Percentiles rank a stretch among this genome's conserved stretches.
Evolutionary conservation across 2,113 vertebrate species (phyloP).

Genomic region (Lucifuga dentata): DNA sequence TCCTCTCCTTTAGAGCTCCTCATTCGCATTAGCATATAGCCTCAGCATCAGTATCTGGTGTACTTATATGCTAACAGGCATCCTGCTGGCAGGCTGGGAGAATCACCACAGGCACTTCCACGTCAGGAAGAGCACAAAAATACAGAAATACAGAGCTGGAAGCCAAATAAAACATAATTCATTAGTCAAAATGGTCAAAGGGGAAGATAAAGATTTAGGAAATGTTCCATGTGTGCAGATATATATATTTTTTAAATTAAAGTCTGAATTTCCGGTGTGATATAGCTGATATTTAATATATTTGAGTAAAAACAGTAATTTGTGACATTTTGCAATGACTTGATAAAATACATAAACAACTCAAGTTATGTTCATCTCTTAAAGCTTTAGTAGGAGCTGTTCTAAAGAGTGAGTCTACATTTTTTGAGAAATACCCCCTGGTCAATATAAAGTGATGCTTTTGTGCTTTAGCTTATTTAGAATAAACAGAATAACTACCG

Average conservation of each 20-base stretch:
- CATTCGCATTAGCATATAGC: conserved; percentile 77
- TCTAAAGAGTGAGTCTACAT: no score
- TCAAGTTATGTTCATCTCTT: no score
- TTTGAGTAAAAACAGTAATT: neutral
- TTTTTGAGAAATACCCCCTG: no score
- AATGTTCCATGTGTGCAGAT: conserved; percentile 45
- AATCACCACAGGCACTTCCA: conserved; percentile 80
- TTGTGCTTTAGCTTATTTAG: no score
- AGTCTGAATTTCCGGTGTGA: conserved; percentile 4
- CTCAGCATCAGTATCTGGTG: conserved; percentile 77
- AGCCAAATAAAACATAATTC: conserved; percentile 23
- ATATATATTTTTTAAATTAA: conserved; percentile 18
- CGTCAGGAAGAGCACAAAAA: conserved; percentile 60
- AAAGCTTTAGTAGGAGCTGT: no score
- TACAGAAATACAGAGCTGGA: conserved; percentile 14
- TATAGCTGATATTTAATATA: conserved; percentile 25
- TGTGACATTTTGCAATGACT: neutral
- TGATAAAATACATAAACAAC: no score
- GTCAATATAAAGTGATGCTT: no score
- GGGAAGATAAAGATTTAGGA: conserved; percentile 19
- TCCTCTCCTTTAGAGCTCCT: conserved; percentile 43
- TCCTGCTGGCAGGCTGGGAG: conserved; percentile 72
- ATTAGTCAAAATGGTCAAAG: conserved; percentile 7
- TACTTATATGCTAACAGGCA: conserved; percentile 80
- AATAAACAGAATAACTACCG: no score